These are phyloP conservation scores for Bombus fervidus DNA, from an alignment of 1,140 invertebrate genomes.

Conservation along the genomic window DNA sequence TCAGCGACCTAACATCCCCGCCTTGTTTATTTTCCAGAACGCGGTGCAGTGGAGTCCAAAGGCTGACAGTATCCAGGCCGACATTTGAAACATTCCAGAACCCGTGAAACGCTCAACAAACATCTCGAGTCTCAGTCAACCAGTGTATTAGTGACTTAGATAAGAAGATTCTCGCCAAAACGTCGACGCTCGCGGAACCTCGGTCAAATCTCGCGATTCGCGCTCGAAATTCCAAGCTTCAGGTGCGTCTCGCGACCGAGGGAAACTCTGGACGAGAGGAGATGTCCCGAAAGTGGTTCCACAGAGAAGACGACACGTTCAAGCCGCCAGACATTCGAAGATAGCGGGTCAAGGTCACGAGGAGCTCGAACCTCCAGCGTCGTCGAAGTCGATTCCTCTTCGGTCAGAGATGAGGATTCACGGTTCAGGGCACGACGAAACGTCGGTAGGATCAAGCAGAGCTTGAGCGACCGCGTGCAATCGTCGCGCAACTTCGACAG, in stretches of 20 bases:
- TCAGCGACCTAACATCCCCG: neutral
- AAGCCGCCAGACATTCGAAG: constrained; percentile 75
- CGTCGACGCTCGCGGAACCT: neutral
- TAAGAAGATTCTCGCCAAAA: neutral
- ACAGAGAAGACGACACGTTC: constrained; percentile 67
- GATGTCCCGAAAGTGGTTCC: constrained; percentile 71
- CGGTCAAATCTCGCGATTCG: neutral
- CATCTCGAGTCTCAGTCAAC: too few species aligned
- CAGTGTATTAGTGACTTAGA: neutral
- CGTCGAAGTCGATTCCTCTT: constrained; percentile 5
- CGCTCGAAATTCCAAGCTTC: constrained; percentile 1
- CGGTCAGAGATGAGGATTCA: constrained; percentile 21
- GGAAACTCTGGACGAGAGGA: constrained; percentile 73
- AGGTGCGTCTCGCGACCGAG: neutral
- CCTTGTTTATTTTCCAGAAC: constrained; percentile 33
- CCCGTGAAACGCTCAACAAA: too few species aligned
- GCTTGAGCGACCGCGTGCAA: constrained; percentile 32
- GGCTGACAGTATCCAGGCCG: constrained; percentile 36
- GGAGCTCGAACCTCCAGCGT: neutral
- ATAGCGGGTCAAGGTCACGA: constrained; percentile 62
- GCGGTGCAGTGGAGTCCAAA: constrained; percentile 24
- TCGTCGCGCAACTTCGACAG: constrained; percentile 3
- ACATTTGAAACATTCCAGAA: neutral
- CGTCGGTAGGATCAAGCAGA: constrained; percentile 22
- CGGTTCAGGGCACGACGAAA: constrained; percentile 14